Conservation (phyloP, 2,113 vertebrate species). For the Panurus biarmicus region DNA sequence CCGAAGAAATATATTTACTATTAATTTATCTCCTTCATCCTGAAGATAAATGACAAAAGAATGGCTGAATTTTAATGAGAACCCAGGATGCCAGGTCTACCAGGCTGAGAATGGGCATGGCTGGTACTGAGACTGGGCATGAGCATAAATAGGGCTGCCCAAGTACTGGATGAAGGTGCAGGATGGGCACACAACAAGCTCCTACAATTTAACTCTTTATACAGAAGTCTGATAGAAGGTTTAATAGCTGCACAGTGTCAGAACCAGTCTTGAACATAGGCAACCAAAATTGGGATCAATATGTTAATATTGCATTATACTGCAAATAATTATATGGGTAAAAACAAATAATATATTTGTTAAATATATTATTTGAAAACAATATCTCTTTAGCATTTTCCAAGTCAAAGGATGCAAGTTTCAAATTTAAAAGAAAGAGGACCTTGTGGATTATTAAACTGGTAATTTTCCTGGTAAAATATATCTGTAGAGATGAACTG, state of each 20-base stretch:
- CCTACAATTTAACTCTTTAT: background rate
- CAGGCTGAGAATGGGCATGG: background rate
- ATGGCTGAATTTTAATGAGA: background rate
- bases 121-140: background rate
- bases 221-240: background rate
- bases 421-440: background rate
- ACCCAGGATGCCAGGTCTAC: background rate
- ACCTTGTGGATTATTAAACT: background rate
- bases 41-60: background rate
- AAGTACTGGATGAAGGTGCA: background rate
- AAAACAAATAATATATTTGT: background rate
- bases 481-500: background rate
- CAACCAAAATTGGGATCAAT: background rate
- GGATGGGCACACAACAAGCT: background rate
- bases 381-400: background rate
- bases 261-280: background rate
- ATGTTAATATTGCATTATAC: background rate
- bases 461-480: background rate
- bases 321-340: background rate
- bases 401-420: background rate
- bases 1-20: background rate
- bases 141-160: background rate
- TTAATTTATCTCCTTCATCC: background rate
- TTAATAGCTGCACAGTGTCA: background rate
- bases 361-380: background rate